Base-by-base conservation (phyloP, 2,113 vertebrate species). In the Cairina moschata region DNA sequence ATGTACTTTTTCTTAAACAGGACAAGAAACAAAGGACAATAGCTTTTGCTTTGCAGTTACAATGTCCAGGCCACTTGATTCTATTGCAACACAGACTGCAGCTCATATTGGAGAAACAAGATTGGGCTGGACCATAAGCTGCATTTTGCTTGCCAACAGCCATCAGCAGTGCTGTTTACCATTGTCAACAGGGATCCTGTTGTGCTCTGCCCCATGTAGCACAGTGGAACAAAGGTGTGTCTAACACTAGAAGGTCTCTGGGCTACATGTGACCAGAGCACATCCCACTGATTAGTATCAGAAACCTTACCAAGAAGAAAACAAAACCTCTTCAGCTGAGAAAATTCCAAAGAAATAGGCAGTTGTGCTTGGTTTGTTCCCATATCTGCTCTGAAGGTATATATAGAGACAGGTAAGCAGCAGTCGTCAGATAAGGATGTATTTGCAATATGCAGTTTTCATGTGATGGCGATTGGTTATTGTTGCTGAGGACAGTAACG, bases 181-280 rank as follows among this genome's bases (percentile, higher is more conserved):
- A 6, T 20, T 40, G 0, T 34, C 46, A 34, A 25, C 26, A 89
- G 46, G 26, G 23, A 34, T 62, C 4, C 50, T 1, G 0, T 17
- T 6, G 29, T 52, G 22, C 7, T 65, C 38, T 4, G 1, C 32
- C 5, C 44, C 3, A 1, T 26, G 4, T 5, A 29, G 9, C 2
- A 1, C 56, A 58, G 23, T 28, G 56, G 38, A 60, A 26, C 9
- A 62, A 46, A 60, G 22, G 14, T 15, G 8, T 23, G 29, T 75
- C n/a, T 58, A 5, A 58, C 16, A 34, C 13, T 15, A 13, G 15
- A 2, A 3, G 3, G 1, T 17, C 55, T 21, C 32, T 48, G 67
- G 32, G 15, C 36, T 48, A 5, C 1, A 3, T 8, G 20, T 23
- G 4, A 31, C 18, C 17, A 13, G 11, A 31, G 40, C 17, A 34